Conservation (phyloP, 2,888 invertebrate genomes). For the Corbicula japonica region DNA sequence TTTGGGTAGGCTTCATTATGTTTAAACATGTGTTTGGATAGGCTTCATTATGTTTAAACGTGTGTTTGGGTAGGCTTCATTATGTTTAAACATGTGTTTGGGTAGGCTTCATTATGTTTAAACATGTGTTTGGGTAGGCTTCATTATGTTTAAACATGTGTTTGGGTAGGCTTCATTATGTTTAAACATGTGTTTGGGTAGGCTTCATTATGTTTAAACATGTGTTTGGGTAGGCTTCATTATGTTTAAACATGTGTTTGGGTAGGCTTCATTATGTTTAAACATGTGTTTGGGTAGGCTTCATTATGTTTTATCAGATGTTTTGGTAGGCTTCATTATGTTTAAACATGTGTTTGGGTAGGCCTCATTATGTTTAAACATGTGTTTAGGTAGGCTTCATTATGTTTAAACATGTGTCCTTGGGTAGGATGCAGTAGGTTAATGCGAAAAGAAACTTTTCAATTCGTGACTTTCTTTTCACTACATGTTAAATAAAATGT, state of each 20-base stretch:
- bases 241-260: neutral
- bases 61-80: neutral
- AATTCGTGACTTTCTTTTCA: neutral
- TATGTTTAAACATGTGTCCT: neutral
- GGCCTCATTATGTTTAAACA: neutral
- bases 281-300: slow-evolving; percentile 14
- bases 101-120: neutral
- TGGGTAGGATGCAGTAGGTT: neutral
- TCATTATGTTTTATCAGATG: neutral
- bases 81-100: neutral
- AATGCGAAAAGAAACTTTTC: neutral
- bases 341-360: neutral
- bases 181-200: neutral
- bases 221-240: neutral
- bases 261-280: too few species aligned
- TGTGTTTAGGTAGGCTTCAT: neutral
- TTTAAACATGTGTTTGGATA: slow-evolving; percentile 14
- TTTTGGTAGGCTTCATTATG: neutral
- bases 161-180: slow-evolving; percentile 1
- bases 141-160: too few species aligned
- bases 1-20: neutral
- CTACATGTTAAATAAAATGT: neutral
- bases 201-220: neutral
- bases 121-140: neutral
- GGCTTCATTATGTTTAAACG: neutral